A percentile compares a stretch with the other conserved stretches of the same genome.
These are phyloP conservation scores for Drosophila murphyi DNA, from an alignment of 1,140 invertebrate species.

Conservation along the genomic window DNA sequence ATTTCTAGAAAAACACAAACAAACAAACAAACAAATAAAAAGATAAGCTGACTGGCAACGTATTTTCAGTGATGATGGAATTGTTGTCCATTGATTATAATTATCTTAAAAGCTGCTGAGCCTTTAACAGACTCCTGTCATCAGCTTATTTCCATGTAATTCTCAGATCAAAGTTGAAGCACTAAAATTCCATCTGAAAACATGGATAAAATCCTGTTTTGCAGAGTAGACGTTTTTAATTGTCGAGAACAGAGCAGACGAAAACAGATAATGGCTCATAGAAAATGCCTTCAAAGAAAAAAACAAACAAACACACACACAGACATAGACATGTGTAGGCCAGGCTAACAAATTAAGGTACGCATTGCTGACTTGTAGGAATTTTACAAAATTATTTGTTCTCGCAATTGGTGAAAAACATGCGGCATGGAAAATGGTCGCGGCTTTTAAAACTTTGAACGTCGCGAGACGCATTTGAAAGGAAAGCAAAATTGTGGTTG, in stretches of 20 bases:
- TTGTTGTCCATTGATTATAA: not conserved
- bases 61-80: not conserved
- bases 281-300: not conserved
- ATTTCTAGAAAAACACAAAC: not conserved
- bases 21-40: not conserved
- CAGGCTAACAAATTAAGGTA: slow-evolving; percentile 40
- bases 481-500: slow-evolving; percentile 19
- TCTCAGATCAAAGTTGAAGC: not conserved
- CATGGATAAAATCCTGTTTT: not conserved
- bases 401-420: slow-evolving; percentile 19
- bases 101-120: not conserved
- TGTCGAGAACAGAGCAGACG: not conserved
- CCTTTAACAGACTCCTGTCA: not conserved
- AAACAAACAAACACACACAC: not conserved
- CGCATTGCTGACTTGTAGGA: slow-evolving; percentile 28
- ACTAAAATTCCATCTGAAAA: not conserved
- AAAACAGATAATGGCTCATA: not conserved
- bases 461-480: not conserved
- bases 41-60: not conserved
- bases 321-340: not conserved
- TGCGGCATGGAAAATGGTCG: slow-evolving; percentile 6
- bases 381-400: slow-evolving; percentile 38
- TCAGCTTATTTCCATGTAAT: no score
- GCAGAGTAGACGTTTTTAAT: slow-evolving; percentile 1
- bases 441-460: not conserved